Base-by-base conservation (phyloP, 2,888 invertebrate species). In the Nipponacmea schrenckii region DNA sequence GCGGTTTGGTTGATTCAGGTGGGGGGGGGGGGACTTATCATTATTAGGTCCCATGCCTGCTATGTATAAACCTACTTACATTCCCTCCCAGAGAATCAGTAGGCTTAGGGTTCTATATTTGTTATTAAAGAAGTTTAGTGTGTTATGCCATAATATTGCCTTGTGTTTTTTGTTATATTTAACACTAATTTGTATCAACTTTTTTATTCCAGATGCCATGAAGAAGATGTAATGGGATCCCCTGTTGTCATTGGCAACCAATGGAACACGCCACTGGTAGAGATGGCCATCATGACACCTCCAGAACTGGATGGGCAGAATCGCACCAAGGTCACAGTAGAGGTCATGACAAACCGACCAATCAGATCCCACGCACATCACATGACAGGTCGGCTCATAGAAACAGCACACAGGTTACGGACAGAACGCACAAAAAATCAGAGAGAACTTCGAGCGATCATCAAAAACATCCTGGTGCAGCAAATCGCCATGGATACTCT, bases 191-290 rank as follows among this genome's bases (percentile, higher is more conserved):
- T 31, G 3, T 3, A 3, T 31, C 4, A n/a, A 46, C n/a, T 24
- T 1, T 56, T 50, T 2, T 63, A 62, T 68, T 27, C 44, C 44
- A 64, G 69, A 31, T 45, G 24, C 1, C 46, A 66, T 70, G 73
- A 64, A 67, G 69, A 50, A 31, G 44, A 24, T 62, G 72, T 70
- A 62, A 70, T 71, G 74, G 74, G 68, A 69, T 56, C 56, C 14
- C 65, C 69, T 15, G 67, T 46, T 39, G 39, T 39, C 39, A 39
- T 39, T 39, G 39, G 39, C 65, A 63, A 64, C 74, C 71, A 50
- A 74, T 74, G 74, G 74, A 72, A 68, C 67, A 69, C 67, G 66
- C 65, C 63, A 69, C 70, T 69, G 69, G 71, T 68, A 72, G 64
- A 72, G 74, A 64, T 45, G 70, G 68, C 70, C 69, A 63, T 67